phyloP scores from a whole-genome alignment of 1,140 invertebrate genomes.

The Antheraea mylitta region DNA sequence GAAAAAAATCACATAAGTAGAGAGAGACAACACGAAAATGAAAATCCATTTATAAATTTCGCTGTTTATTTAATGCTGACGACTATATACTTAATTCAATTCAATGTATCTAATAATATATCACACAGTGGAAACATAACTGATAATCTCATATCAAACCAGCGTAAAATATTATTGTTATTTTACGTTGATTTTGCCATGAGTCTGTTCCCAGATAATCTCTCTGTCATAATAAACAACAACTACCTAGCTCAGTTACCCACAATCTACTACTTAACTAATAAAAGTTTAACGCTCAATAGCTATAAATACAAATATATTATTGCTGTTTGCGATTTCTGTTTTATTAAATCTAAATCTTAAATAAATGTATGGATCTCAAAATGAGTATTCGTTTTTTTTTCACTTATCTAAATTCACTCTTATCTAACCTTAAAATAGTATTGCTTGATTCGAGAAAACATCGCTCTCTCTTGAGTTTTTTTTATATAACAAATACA shows the following conservation, averaged over 20 bases:
- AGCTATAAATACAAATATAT: conserved; percentile 78
- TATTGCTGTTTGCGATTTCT: conserved; percentile 71
- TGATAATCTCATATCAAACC: conserved; percentile 23
- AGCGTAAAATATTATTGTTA: conserved; percentile 15
- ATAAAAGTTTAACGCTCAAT: conserved; percentile 77
- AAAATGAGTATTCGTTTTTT: conserved; percentile 73
- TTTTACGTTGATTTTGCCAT: conserved; percentile 14
- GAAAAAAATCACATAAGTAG: background rate
- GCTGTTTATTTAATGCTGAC: conserved; percentile 74
- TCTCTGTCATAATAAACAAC: conserved; percentile 71
- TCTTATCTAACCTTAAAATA: conserved; percentile 64
- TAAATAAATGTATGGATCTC: conserved; percentile 73
- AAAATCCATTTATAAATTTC: conserved; percentile 49
- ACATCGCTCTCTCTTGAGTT: conserved; percentile 51
- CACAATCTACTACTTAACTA: conserved; percentile 51
- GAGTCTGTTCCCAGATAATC: conserved; percentile 44
- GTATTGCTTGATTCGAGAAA: conserved; percentile 75
- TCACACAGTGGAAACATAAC: conserved; percentile 71
- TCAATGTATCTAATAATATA: conserved; percentile 62
- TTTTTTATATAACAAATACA: conserved; percentile 53
- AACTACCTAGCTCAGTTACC: conserved; percentile 51
- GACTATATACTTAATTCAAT: conserved; percentile 69
- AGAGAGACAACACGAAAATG: conserved; percentile 21
- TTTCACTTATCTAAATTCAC: conserved; percentile 54
- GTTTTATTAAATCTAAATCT: conserved; percentile 45